These are phyloP conservation scores for Drepana falcataria DNA, from an alignment of 2,888 invertebrate species.

Conservation along the genomic window DNA sequence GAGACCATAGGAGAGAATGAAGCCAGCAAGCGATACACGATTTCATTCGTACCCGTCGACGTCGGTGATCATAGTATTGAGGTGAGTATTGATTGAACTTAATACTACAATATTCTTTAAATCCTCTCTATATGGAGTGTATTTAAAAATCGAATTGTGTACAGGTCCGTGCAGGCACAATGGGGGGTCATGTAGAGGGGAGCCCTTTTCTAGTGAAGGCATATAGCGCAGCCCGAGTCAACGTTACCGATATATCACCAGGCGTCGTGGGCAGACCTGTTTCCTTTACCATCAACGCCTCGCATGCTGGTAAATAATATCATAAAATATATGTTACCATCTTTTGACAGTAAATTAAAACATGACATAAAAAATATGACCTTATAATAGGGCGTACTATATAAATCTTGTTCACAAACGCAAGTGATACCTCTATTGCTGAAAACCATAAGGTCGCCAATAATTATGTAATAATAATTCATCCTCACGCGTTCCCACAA, in stretches of 20 bases:
- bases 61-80: constrained; percentile 97
- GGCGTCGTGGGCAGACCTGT: constrained; percentile 95
- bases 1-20: constrained; percentile 71
- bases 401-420: no score
- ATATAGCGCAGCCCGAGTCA: constrained; percentile 96
- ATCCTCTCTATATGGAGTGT: no score
- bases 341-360: no score
- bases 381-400: no score
- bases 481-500: no score
- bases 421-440: no score
- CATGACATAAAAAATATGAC: no score
- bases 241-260: constrained; percentile 94
- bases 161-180: constrained; percentile 68
- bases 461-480: no score
- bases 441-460: no score
- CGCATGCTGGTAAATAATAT: constrained; percentile 84
- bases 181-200: constrained; percentile 92
- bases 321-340: constrained; percentile 8
- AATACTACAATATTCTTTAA: no score
- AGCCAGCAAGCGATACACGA: constrained; percentile 75
- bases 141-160: no score
- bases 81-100: constrained; percentile 70
- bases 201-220: constrained; percentile 97
- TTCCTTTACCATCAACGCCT: constrained; percentile 93
- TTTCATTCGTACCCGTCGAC: constrained; percentile 90